Evolutionary conservation across 2,797 vertebrate species (phyloP).

Genomic region (Spinibarbus caldwelli): DNA sequence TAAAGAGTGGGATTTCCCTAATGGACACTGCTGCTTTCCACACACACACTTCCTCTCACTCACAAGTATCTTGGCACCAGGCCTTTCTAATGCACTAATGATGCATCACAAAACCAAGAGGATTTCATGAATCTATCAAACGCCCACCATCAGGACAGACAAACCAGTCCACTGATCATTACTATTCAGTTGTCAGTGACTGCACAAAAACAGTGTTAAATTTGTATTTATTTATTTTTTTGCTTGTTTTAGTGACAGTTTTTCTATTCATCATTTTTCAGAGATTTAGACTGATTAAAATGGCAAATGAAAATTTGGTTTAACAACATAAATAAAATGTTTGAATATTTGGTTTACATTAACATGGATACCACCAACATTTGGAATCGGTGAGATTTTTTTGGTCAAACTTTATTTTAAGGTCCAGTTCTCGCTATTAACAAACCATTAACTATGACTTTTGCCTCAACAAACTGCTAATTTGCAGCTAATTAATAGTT

Average conservation of each 20-base stretch:
- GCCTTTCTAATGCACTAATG: constrained; percentile 21
- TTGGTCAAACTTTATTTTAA: not conserved
- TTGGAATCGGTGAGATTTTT: not conserved
- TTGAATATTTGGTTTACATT: not conserved
- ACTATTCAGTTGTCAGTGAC: not conserved
- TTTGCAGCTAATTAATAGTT: too few relatives aligned
- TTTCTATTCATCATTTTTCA: not conserved
- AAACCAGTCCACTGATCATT: constrained; percentile 5
- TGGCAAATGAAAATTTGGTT: not conserved
- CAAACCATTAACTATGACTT: not conserved
- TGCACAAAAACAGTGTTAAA: not conserved
- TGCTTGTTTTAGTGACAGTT: not conserved
- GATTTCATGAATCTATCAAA: constrained; percentile 34
- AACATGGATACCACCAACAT: not conserved
- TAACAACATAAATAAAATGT: not conserved
- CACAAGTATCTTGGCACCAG: not conserved
- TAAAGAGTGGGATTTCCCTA: constrained; percentile 59
- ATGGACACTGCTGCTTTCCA: constrained; percentile 40
- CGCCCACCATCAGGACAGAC: constrained; percentile 8
- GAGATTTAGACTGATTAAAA: not conserved
- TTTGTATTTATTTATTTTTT: not conserved
- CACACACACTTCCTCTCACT: not conserved
- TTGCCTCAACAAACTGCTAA: not conserved
- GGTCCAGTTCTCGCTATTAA: not conserved
- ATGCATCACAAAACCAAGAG: constrained; percentile 33